phyloP scores from a whole-genome alignment of 2,797 vertebrate genomes.

The Rhinatrema bivittatum region DNA sequence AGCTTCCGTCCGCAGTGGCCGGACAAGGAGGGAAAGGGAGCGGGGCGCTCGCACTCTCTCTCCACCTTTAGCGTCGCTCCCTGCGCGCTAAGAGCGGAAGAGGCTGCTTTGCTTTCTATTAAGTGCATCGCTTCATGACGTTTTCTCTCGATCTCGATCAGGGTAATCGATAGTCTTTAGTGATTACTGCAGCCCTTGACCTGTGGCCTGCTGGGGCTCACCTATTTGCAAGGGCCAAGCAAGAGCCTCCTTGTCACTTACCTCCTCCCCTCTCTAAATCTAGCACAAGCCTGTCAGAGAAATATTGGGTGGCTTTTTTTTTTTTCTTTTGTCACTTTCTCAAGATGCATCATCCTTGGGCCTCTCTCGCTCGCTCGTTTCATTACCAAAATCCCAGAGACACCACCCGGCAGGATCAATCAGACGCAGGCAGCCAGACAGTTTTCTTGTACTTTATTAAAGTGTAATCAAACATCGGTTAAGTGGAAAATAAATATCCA shows the following conservation, averaged over 20 bases:
- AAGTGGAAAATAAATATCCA: conserved; percentile 98
- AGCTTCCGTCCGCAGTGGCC: no score
- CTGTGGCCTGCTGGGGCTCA: no score
- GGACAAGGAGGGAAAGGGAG: no score
- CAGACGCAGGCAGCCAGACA: conserved; percentile 75
- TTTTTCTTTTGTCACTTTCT: conserved; percentile 55
- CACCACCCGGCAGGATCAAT: conserved; percentile 75
- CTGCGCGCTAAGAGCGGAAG: conserved; percentile 20
- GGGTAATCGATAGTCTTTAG: conserved; percentile 32
- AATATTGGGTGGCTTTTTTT: conserved; percentile 23
- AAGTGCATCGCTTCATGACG: conserved; percentile 20
- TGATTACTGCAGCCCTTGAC: conserved; percentile 22
- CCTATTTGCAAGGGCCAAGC: no score
- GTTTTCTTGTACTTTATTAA: conserved; percentile 86
- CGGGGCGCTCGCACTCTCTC: no score
- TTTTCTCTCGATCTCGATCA: conserved; percentile 19
- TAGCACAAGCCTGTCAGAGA: conserved; percentile 9
- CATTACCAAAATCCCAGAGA: conserved; percentile 79
- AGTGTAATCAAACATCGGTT: conserved; percentile 95
- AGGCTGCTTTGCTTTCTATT: conserved; percentile 23
- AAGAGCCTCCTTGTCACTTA: no score
- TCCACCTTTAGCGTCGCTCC: conserved; percentile 15
- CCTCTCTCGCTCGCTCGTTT: conserved; percentile 69
- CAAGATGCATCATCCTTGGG: conserved; percentile 58
- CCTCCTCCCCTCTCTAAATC: no score